Base-by-base conservation (phyloP, 1,140 invertebrate genomes). In the Halyomorpha halys region DNA sequence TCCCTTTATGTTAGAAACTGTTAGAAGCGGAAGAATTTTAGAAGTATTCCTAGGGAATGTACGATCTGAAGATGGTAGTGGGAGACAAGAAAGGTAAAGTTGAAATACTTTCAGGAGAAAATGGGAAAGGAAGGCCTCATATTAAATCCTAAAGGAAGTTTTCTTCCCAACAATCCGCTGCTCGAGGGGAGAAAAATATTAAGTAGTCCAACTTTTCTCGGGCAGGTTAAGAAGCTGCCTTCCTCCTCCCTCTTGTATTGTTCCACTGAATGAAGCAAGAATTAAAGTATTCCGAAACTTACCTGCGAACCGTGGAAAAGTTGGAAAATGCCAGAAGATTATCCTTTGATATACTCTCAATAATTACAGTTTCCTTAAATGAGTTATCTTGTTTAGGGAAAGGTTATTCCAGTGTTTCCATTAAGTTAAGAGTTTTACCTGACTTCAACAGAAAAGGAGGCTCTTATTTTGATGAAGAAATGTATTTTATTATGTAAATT, bases 41-140 rank as follows among this genome's bases (percentile, higher is more conserved):
- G 5, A 56, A 21, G 23, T 27, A 23, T 56, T 56, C 23, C 23
- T 4, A 5, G 39, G 30, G 23, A 30, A 60, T 25, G 59, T n/a
- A 60, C 16, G 14, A 16, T 3, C 16, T 39, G 54, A 59, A 23
- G 25, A 23, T 21, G 47, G 47, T 18, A 18, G 5, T 23, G 19
- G 53, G 53, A 56, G 53, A 56, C 53, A 56, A 56, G 53, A 56
- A 25, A 56, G 53, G 53, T 56, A 56, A 56, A 56, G 53, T 56
- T 56, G 23, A 23, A 56, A 56, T 56, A 56, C 53, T 56, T 56
- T 56, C 18, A 23, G 53, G 53, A 23, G 14, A 56, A 56, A 56
- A 56, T 56, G 53, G 53, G 53, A 25, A 56, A 56, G 53, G 53
- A 56, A 56, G 53, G 19, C 53, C 15, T 23, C 53, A 56, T 56